Evolutionary conservation across 2,888 invertebrate species (phyloP).

Genomic region (Ichneumoninae sp.): DNA sequence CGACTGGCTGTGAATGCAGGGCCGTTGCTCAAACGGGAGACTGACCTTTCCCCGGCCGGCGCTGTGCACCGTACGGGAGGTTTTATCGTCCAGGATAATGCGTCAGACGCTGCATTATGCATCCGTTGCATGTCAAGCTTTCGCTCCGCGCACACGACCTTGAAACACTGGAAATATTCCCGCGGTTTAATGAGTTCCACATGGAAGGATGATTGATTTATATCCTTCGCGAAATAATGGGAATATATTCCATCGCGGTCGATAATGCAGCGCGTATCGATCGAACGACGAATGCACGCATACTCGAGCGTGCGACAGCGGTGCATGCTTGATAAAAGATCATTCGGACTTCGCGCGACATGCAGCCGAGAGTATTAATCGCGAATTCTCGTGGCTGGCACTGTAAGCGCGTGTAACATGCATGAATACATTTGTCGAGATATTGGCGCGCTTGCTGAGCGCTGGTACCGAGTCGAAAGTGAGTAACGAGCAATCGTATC

Average conservation of each 20-base stretch:
- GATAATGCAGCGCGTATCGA: constrained; percentile 47
- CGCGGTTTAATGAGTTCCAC: constrained; percentile 36
- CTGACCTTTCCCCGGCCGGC: constrained; percentile 45
- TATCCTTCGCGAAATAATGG: constrained; percentile 42
- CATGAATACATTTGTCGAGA: constrained; percentile 61
- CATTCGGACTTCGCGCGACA: constrained; percentile 47
- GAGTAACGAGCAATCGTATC: constrained; percentile 58
- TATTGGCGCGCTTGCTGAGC: constrained; percentile 1
- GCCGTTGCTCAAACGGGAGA: constrained; percentile 49
- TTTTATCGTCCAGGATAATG: constrained; percentile 40
- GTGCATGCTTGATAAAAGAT: constrained; percentile 13
- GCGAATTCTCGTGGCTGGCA: constrained; percentile 45
- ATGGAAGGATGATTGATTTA: constrained; percentile 55
- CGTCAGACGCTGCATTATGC: constrained; percentile 28
- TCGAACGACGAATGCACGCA: constrained; percentile 59
- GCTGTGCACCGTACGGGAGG: background rate
- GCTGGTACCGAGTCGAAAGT: constrained; percentile 51
- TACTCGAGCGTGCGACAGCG: constrained; percentile 22
- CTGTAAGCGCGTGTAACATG: constrained; percentile 42
- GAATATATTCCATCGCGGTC: background rate
- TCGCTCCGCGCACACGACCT: constrained; percentile 38
- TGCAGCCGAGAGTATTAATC: constrained; percentile 51
- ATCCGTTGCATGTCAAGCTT: constrained; percentile 38
- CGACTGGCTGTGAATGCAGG: background rate
- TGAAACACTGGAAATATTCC: constrained; percentile 33